Evolutionary conservation across 2,888 invertebrate species (phyloP), one percentile per base, ranked within the genome.

Genomic region (Acrocera orbiculus): DNA sequence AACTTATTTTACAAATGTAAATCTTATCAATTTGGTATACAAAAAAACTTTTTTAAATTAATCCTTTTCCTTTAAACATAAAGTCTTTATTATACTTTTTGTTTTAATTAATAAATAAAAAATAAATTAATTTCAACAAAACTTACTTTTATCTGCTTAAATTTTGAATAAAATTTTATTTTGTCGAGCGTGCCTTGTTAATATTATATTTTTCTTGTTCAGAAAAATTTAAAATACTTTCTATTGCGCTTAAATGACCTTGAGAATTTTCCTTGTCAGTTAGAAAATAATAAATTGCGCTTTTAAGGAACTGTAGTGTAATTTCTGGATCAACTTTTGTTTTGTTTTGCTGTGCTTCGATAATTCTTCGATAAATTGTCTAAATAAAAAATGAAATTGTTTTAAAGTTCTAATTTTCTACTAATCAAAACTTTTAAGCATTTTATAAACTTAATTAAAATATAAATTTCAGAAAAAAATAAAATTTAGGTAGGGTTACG

Each of bases 271-370:
- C 86, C 46, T 76, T 78, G 54, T 89, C 87, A 3, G 87, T 82
- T 37, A 90, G 66, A 60, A 87, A 90, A 57, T 90, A 89, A 58
- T 86, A 90, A 49, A 90, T 73, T 34, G 90, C 89, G 40, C 89
- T 89, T 62, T 87, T 89, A 41, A 90, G 69, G 63, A 90, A 90
- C 59, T 86, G 85, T 50, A 90, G 64, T 14, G 86, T 87, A 44
- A 89, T 78, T 61, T 86, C 85, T n/a, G 89, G 85, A 62, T 89
- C 87, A 36, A 82, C 73, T 45, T 69, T 70, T 44, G 69, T 70
- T 56, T 73, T 76, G 54, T 63, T 73, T 53, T 70, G 74, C 58
- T 76, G 77, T 43, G 79, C 74, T 58, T 81, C 80, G 57, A 81
- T 67, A 51, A 83, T 68, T 54, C 80, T 77, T 50, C 79, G 73